phyloP scores from a whole-genome alignment of 2,888 invertebrate genomes.

The Diploptera punctata region DNA sequence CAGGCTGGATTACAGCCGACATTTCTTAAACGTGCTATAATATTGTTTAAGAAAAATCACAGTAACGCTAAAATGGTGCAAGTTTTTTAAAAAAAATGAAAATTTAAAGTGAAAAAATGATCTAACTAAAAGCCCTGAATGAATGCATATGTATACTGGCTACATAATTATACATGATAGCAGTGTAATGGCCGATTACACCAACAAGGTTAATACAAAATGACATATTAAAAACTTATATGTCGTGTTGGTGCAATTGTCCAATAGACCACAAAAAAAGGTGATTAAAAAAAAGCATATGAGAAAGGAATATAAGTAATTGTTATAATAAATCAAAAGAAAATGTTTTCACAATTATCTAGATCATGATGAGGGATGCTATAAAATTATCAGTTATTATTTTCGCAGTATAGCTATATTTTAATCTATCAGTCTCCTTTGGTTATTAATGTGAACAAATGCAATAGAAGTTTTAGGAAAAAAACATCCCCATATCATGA shows the following conservation, averaged over 20 bases:
- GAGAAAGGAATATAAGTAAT: too few species aligned
- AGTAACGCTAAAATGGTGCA: background rate
- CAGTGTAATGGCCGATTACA: slow-evolving; percentile 33
- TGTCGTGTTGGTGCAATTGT: background rate
- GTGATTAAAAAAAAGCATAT: too few species aligned
- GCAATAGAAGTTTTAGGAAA: too few species aligned
- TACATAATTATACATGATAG: background rate
- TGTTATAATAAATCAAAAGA: too few species aligned
- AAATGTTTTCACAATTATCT: too few species aligned
- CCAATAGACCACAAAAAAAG: slow-evolving; percentile 13
- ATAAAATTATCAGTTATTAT: too few species aligned
- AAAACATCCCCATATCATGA: too few species aligned
- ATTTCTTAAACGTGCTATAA: background rate
- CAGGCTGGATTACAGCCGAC: background rate
- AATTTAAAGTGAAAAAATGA: background rate
- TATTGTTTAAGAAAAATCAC: background rate
- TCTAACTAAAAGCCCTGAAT: slow-evolving; percentile 5
- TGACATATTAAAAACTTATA: background rate
- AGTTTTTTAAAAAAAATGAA: background rate
- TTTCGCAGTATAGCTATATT: too few species aligned
- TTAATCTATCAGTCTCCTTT: too few species aligned
- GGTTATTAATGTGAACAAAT: too few species aligned
- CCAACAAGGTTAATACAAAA: slow-evolving; percentile 17
- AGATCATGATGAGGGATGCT: too few species aligned
- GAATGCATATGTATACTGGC: background rate